These are phyloP conservation scores for Netelia melanura DNA, from an alignment of 2,888 invertebrate species.

Conservation along the genomic window DNA sequence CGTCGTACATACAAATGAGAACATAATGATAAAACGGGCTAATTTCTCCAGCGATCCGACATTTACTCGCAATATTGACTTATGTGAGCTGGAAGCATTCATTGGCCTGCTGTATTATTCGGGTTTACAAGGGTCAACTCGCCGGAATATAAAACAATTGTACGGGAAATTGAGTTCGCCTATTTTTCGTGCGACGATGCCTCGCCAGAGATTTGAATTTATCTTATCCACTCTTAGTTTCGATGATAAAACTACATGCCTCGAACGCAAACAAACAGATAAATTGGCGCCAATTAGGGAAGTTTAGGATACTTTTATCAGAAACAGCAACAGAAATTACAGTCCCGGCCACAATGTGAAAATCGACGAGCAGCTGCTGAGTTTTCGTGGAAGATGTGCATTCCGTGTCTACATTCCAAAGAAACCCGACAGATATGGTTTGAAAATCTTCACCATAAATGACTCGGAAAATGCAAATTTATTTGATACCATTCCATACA, in stretches of 20 bases:
- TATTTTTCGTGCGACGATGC: constrained; percentile 30
- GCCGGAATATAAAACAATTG: constrained; percentile 15
- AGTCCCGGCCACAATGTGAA: constrained; percentile 18
- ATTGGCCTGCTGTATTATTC: too few relatives aligned
- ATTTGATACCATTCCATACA: constrained; percentile 77
- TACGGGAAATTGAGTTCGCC: constrained; percentile 27
- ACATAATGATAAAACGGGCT: constrained; percentile 12
- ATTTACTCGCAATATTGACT: too few relatives aligned
- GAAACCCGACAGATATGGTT: constrained; percentile 78
- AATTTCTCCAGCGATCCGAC: background rate
- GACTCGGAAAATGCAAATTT: constrained; percentile 78
- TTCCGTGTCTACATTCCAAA: constrained; percentile 74
- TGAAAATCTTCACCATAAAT: constrained; percentile 78
- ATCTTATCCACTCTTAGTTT: constrained; percentile 18
- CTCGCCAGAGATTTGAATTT: constrained; percentile 32
- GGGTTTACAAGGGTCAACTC: constrained; percentile 27
- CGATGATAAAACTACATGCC: constrained; percentile 25
- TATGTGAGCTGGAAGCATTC: too few relatives aligned
- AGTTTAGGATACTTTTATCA: constrained; percentile 22
- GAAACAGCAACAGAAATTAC: constrained; percentile 25
- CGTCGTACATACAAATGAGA: background rate
- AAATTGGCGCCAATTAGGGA: constrained; percentile 30
- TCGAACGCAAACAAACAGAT: constrained; percentile 21
- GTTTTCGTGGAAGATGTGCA: constrained; percentile 71
- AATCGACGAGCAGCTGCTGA: constrained; percentile 44